Evolutionary conservation across 1,140 invertebrate genomes (phyloP), one percentile per base, ranked within the genome.

Genomic region (Heterodera schachtii): DNA sequence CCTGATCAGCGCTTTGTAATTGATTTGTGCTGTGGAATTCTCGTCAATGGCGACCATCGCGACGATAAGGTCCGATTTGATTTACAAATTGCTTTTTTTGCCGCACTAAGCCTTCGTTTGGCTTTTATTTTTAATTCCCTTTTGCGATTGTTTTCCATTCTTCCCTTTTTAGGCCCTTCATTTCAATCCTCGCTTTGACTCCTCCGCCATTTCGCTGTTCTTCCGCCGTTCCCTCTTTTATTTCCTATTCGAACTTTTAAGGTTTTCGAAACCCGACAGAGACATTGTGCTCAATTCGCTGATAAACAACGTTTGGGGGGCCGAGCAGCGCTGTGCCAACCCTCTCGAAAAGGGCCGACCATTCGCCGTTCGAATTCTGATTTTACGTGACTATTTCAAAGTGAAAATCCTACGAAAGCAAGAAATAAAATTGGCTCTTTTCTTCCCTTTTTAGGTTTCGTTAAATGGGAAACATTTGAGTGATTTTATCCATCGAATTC

Each of bases 161-260:
- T 78, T 76, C 5, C 1, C 21, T 44, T 31, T 60, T 31, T 47
- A 85, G 46, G 85, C 85, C 21, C 81, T 86, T 41, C 85, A 86
- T 75, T 78, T 86, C 13, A 87, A 87, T 76, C 79, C 83, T n/a
- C 86, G 85, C 16, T 86, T 86, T 77, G 81, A 86, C 43, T 44
- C 31, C 31, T 73, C 44, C 57, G 46, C 75, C 81, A 73, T 47
- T 9, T n/a, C 75, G 41, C 21, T 79, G 77, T 83, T 16, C 31
- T 8, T 49, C 64, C 43, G 47, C 31, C 7, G 19, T 19, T 81
- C n/a, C n/a, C 7, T 16, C 8, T 19, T 60, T 47, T 41, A 19
- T 13, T 21, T 60, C 8, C 11, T 9, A 73, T 64, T n/a, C n/a
- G n/a, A 44, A 1, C 9, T 75, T 69, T 49, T 85, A 11, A 82